Conservation (phyloP, 1,140 invertebrate genomes). For the Caenorhabditis latens region DNA sequence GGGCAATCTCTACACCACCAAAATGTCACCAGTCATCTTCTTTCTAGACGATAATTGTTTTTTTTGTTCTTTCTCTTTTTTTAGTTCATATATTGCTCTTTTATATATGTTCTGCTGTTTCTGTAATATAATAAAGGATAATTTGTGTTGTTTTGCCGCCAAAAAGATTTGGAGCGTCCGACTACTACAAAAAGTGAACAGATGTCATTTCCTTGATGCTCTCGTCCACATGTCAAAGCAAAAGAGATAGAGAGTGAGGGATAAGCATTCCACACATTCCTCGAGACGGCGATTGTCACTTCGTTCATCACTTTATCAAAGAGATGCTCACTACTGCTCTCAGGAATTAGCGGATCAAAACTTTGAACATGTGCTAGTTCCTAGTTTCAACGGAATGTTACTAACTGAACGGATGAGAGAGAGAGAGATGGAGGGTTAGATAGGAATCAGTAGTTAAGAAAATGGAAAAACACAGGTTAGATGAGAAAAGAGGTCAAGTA, state of each 20-base stretch:
- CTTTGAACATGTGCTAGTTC: constrained; percentile 40
- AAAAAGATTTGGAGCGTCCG: neutral
- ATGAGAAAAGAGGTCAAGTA: neutral
- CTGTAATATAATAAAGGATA: neutral
- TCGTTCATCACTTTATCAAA: constrained; percentile 54
- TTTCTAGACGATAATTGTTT: constrained; percentile 20
- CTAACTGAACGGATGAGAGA: neutral
- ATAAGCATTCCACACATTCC: constrained; percentile 26
- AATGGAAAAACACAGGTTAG: neutral
- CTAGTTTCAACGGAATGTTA: constrained; percentile 7
- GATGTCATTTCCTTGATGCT: neutral
- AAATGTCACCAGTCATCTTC: neutral
- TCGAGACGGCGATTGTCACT: constrained; percentile 32
- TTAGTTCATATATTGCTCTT: neutral
- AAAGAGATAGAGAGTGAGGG: neutral
- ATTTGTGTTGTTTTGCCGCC: neutral
- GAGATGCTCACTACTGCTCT: neutral
- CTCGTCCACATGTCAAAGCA: constrained; percentile 21
- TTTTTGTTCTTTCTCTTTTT: neutral
- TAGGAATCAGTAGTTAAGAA: constrained; percentile 22
- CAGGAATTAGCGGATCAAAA: constrained; percentile 40
- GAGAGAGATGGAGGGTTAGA: neutral
- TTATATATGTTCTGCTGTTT: constrained; percentile 24
- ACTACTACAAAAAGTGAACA: constrained; percentile 23
- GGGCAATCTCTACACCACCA: neutral